These are phyloP conservation scores for Falco peregrinus DNA, from an alignment of 2,797 vertebrate species.

Conservation along the genomic window DNA sequence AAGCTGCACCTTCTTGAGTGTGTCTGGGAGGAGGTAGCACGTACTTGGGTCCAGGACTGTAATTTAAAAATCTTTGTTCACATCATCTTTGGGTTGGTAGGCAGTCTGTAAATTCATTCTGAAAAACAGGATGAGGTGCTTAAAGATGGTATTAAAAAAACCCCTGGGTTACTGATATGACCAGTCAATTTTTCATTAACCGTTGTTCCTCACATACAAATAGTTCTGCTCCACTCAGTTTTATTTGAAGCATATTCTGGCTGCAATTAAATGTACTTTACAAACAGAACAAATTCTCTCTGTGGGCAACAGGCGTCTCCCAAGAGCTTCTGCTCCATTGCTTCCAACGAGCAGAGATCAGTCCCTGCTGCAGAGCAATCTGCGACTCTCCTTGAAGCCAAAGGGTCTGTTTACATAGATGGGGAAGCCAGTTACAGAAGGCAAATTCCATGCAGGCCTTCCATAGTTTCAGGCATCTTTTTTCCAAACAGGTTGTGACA, in stretches of 20 bases:
- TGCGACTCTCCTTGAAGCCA: not conserved
- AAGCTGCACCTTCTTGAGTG: not conserved
- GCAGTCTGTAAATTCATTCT: not conserved
- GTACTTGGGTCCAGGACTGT: not conserved
- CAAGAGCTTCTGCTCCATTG: slow-evolving; percentile 19
- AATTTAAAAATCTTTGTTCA: not conserved
- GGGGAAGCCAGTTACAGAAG: slow-evolving; percentile 23
- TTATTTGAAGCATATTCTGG: not conserved
- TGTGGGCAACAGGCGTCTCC: slow-evolving; percentile 68
- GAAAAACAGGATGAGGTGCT: not conserved
- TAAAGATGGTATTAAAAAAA: not conserved
- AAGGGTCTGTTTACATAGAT: slow-evolving; percentile 14
- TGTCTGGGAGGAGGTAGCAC: not conserved
- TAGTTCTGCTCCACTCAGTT: rapidly evolving
- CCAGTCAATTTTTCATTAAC: not conserved
- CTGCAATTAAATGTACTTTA: not conserved
- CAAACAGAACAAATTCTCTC: not conserved
- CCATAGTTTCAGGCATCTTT: slow-evolving; percentile 36
- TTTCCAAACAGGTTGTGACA: slow-evolving; percentile 62
- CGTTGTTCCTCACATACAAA: not conserved
- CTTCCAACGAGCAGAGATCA: not conserved
- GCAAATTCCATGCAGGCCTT: slow-evolving; percentile 55
- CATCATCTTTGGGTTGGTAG: not conserved
- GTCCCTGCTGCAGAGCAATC: not conserved
- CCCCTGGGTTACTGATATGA: not conserved